Evolutionary conservation across 2,888 invertebrate genomes (phyloP).

Genomic region (Kuschelorhynchus macadamiae): DNA sequence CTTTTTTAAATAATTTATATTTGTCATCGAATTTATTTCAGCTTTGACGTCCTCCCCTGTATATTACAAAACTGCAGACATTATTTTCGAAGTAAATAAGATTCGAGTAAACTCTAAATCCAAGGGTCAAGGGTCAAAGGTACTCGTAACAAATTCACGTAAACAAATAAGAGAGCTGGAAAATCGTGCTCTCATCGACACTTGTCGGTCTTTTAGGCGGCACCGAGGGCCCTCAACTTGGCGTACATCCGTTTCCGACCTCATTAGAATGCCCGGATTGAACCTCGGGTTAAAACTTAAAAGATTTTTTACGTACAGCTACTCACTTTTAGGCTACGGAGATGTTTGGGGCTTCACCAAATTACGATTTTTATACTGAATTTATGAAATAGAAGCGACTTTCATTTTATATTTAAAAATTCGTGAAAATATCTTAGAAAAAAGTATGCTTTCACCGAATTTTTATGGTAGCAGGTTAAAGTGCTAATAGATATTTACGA

Average conservation of each 20-base stretch:
- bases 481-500: too few relatives aligned
- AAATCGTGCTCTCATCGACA: conserved; percentile 24
- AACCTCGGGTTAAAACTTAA: conserved; percentile 32
- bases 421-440: background rate
- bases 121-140: background rate
- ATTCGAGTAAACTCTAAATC: too few relatives aligned
- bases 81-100: too few relatives aligned
- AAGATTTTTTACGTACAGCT: conserved; percentile 11
- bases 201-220: conserved; percentile 27
- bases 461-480: too few relatives aligned
- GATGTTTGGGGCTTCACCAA: too few relatives aligned
- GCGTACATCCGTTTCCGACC: conserved; percentile 52
- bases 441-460: too few relatives aligned
- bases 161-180: conserved; percentile 30
- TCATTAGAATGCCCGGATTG: conserved; percentile 56
- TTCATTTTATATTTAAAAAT: background rate
- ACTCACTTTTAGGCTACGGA: background rate
- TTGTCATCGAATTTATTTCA: too few relatives aligned
- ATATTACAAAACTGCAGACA: too few relatives aligned
- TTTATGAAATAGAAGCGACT: background rate
- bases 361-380: too few relatives aligned
- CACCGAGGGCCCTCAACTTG: conserved; percentile 21
- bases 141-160: conserved; percentile 6
- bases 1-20: too few relatives aligned
- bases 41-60: too few relatives aligned